Evolutionary conservation across 1,140 invertebrate genomes (phyloP).

Genomic region (Callitettix versicolor): DNA sequence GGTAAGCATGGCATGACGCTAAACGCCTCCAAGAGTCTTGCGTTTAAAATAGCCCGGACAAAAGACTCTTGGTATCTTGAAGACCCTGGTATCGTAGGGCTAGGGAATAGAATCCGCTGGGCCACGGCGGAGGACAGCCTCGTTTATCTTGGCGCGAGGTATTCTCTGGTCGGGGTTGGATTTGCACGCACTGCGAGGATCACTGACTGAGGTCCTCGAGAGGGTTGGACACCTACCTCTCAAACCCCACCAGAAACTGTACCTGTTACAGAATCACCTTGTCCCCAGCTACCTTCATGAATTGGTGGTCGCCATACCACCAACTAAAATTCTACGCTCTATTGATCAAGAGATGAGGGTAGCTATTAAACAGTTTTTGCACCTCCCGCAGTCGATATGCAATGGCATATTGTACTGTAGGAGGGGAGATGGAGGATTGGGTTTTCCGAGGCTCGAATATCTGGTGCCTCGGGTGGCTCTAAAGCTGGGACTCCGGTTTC

Average conservation of each 20-base stretch:
- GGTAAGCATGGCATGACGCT: neutral
- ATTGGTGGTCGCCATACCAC: neutral
- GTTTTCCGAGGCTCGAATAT: neutral
- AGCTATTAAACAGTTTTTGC: too few relatives aligned
- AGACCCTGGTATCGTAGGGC: constrained; percentile 8
- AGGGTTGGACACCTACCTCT: neutral
- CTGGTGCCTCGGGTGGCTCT: neutral
- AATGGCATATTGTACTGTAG: too few relatives aligned
- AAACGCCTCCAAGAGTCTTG: constrained; percentile 4
- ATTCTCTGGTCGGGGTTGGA: neutral
- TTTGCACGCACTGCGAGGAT: neutral
- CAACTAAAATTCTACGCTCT: neutral
- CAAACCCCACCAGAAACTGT: too few relatives aligned
- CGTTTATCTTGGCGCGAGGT: constrained; percentile 19
- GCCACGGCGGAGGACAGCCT: constrained; percentile 1
- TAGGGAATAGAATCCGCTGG: neutral
- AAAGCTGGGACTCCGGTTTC: neutral
- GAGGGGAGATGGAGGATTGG: too few relatives aligned
- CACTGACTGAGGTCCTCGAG: neutral
- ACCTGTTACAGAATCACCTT: neutral
- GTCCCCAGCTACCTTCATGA: neutral
- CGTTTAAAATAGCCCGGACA: constrained; percentile 1
- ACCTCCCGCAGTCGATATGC: too few relatives aligned
- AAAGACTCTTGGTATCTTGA: constrained; percentile 9
- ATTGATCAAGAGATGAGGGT: neutral